These are phyloP conservation scores for Knipowitschia caucasica DNA, from an alignment of 2,797 vertebrate species.

Conservation along the genomic window DNA sequence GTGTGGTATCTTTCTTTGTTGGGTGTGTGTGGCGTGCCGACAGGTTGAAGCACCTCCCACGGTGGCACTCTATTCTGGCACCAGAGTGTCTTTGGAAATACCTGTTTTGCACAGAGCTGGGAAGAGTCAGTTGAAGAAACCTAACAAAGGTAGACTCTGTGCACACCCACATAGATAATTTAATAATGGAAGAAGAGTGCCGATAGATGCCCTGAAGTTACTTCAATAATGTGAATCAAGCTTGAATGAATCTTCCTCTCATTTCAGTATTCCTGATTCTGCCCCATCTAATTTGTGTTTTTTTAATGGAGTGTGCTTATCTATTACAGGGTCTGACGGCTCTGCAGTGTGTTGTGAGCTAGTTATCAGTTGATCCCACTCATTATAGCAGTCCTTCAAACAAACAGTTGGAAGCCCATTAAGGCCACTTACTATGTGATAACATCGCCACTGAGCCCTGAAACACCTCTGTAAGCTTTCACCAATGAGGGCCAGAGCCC, in stretches of 20 bases:
- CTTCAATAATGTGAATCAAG: background rate
- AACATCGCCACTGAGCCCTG: constrained; percentile 75
- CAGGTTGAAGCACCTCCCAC: constrained; percentile 61
- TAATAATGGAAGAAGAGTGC: constrained; percentile 11
- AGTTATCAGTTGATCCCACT: constrained; percentile 76
- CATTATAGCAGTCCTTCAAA: constrained; percentile 76
- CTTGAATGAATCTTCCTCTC: constrained; percentile 17
- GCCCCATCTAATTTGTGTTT: constrained; percentile 23
- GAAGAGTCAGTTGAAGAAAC: constrained; percentile 39
- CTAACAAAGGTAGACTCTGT: constrained; percentile 26
- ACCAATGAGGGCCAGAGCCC: constrained; percentile 70
- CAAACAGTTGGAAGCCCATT: constrained; percentile 80
- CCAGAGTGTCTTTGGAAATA: constrained; percentile 66
- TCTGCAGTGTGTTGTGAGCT: constrained; percentile 40
- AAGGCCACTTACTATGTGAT: constrained; percentile 77
- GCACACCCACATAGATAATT: constrained; percentile 40
- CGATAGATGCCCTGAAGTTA: constrained; percentile 2
- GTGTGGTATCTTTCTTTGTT: constrained; percentile 47
- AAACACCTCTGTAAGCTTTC: constrained; percentile 73
- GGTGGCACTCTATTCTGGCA: constrained; percentile 49
- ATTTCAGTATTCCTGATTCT: constrained; percentile 16
- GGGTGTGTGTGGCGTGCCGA: constrained; percentile 42
- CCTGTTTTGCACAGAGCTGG: constrained; percentile 66
- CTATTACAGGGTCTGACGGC: constrained; percentile 45
- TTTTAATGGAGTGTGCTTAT: constrained; percentile 49